Percentiles rank a stretch among this genome's conserved stretches.
phyloP scores from a whole-genome alignment of 2,888 invertebrate genomes.

The Masnerella sp. region DNA sequence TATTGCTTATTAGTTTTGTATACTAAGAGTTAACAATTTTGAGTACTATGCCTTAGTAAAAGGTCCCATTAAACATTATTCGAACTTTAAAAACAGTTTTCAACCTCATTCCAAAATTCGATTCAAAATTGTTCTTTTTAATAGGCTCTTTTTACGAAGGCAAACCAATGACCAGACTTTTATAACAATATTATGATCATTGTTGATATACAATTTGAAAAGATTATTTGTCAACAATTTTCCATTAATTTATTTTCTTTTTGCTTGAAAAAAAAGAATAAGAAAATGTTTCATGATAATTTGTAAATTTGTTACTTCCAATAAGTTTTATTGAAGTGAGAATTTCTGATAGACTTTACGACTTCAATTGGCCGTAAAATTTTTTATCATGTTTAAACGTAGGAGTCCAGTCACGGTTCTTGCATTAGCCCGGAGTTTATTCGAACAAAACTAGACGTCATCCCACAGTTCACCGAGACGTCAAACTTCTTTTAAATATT shows the following conservation, averaged over 20 bases:
- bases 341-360: background rate
- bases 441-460: slow-evolving; percentile 6
- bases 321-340: background rate
- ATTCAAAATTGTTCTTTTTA: background rate
- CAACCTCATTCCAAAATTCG: background rate
- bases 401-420: slow-evolving; percentile 1
- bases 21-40: slow-evolving; percentile 2
- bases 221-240: too few species aligned
- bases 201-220: too few species aligned
- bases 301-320: background rate
- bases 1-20: slow-evolving; percentile 27
- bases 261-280: too few species aligned
- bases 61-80: background rate
- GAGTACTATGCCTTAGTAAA: background rate
- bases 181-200: too few species aligned
- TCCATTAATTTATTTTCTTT: too few species aligned
- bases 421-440: slow-evolving; percentile 1
- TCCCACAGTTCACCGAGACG: background rate
- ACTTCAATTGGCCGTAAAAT: background rate
- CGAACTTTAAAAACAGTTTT: too few species aligned
- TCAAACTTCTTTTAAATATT: slow-evolving; percentile 6
- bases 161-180: too few species aligned
- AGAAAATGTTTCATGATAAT: background rate
- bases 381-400: background rate
- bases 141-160: too few species aligned